These are phyloP conservation scores for Bombus fervidus DNA, from an alignment of 1,140 invertebrate species.

Conservation along the genomic window DNA sequence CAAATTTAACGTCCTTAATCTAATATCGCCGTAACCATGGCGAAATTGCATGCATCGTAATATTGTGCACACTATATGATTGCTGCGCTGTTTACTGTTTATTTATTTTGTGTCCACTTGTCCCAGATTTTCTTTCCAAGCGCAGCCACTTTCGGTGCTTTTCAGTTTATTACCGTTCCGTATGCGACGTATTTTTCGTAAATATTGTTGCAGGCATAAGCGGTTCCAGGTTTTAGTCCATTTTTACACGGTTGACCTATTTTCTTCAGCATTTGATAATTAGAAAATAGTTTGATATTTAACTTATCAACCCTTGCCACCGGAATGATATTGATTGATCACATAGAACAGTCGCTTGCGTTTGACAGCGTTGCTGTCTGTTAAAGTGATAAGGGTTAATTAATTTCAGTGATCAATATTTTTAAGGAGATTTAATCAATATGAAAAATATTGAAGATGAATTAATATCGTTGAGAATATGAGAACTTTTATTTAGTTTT, in stretches of 20 bases:
- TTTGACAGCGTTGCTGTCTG: background rate
- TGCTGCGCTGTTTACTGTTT: background rate
- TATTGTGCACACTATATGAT: background rate
- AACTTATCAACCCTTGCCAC: background rate
- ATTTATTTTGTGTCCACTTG: slow-evolving; percentile 35
- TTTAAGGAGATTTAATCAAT: background rate
- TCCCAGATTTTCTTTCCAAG: slow-evolving; percentile 3
- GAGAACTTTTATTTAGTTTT: background rate
- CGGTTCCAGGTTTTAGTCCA: too few species aligned
- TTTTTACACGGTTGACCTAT: background rate
- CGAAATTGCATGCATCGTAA: slow-evolving; percentile 5
- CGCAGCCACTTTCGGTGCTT: background rate
- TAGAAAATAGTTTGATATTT: background rate
- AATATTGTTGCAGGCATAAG: background rate
- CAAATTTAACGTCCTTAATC: slow-evolving; percentile 17
- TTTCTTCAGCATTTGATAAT: background rate
- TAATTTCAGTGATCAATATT: background rate
- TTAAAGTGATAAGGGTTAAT: background rate
- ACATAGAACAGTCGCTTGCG: background rate
- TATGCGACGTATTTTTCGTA: background rate
- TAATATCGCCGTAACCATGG: background rate
- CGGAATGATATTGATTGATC: background rate
- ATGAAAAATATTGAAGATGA: background rate
- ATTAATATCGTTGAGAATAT: background rate
- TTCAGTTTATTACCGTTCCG: background rate